Evolutionary conservation across 2,113 vertebrate species (phyloP), one percentile per base, ranked within the genome.

Genomic region (Megaleporinus macrocephalus): DNA sequence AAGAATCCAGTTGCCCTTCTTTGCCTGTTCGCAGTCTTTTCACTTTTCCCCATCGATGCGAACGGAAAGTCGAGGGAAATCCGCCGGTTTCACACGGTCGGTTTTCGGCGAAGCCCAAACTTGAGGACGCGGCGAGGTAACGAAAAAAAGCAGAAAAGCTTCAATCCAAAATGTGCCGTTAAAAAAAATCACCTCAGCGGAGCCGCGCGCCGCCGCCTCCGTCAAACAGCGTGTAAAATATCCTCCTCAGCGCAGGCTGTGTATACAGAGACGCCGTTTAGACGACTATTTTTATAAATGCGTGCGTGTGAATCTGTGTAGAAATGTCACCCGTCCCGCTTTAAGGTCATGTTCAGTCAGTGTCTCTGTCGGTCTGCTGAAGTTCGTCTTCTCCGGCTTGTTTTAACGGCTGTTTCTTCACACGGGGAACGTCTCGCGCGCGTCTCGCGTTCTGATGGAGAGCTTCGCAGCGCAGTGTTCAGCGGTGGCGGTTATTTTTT

Each of bases 11-110:
- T 47, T 84, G 90, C 92, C 89, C 94, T 92, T 87, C 94, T 89
- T 85, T 94, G 92, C 80, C 93, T 93, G 84, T 91, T 89, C 85
- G 93, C 95, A 84, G 94, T 94, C 74, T 92, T 92, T 87, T 93
- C 91, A 78, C 95, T 94, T 89, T 91, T 91, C 87, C 95, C 93
- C 96, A 97, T 97, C 57, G 90, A 86, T 86, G n/a, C 83, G 89
- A 87, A 89, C 90, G 55, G 10, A 59, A 61, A 90, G 83, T 89
- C 80, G 84, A 90, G 86, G 83, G 71, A 83, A 90, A 76, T 77
- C 79, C 79, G 73, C 70, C 79, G 90, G 82, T 70, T 51, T 15
- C 61, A 77, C 79, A 81, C 76, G 49, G 29, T 22, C 26, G n/a
- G 74, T 26, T 16, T 13, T 51, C 78, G 62, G 55, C 66, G 78